phyloP scores from a whole-genome alignment of 2,113 vertebrate genomes.

The Lasiurus cinereus region DNA sequence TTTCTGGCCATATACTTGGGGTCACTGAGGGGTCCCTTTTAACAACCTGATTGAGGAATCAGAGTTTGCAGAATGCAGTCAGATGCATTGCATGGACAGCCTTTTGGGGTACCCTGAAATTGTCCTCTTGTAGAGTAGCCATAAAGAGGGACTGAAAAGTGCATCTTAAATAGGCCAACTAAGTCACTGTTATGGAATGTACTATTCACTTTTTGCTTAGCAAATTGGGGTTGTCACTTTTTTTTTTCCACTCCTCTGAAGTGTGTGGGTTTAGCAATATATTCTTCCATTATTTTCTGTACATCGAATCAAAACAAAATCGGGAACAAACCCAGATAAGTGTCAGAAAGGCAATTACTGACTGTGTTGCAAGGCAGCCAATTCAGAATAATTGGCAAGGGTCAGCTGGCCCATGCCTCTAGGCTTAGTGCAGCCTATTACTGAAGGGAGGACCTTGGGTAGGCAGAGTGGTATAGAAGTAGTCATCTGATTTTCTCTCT shows the following conservation, averaged over 20 bases:
- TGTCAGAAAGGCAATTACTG: slow-evolving; percentile 48
- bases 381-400: neutral
- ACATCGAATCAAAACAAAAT: slow-evolving; percentile 59
- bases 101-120: neutral
- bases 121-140: neutral
- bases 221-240: slow-evolving; percentile 70
- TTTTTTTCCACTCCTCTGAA: slow-evolving; percentile 16
- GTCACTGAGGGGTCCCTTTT: neutral
- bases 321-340: slow-evolving; percentile 33
- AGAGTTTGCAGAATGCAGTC: neutral
- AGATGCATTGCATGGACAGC: neutral
- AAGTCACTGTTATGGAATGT: slow-evolving; percentile 53
- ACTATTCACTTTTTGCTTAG: slow-evolving; percentile 81
- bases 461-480: neutral
- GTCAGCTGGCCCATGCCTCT: neutral
- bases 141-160: neutral
- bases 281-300: neutral
- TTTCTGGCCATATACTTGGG: neutral
- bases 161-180: slow-evolving; percentile 48
- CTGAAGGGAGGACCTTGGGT: neutral
- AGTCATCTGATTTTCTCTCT: neutral
- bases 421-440: neutral
- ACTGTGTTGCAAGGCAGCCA: neutral
- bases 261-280: slow-evolving; percentile 60
- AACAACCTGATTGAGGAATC: neutral